These are phyloP conservation scores for Sprattus sprattus DNA, from an alignment of 2,113 vertebrate species.

Conservation along the genomic window DNA sequence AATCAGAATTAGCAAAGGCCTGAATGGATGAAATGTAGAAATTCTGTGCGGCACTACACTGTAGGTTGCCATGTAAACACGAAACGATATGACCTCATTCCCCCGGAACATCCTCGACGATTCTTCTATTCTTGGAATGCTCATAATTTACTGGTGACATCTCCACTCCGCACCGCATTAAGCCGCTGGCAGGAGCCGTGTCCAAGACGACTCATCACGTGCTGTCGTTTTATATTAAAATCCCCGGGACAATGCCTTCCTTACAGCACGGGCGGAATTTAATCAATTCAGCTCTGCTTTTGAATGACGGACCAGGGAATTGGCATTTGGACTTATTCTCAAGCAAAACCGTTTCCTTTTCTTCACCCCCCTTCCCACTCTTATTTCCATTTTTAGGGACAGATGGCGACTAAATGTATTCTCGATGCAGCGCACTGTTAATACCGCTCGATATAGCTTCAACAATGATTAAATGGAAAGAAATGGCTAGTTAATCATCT, in stretches of 20 bases:
- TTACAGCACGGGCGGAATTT: neutral
- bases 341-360: neutral
- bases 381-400: constrained; percentile 7
- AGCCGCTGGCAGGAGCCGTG: constrained; percentile 49
- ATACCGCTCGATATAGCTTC: neutral
- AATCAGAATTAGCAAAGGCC: neutral
- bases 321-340: constrained; percentile 14
- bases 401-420: constrained; percentile 1
- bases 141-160: constrained; percentile 60
- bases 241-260: constrained; percentile 6
- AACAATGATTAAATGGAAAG: neutral
- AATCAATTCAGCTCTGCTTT: constrained; percentile 16
- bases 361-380: neutral
- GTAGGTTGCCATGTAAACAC: constrained; percentile 13
- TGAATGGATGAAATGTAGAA: constrained; percentile 9
- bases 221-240: constrained; percentile 36
- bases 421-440: neutral
- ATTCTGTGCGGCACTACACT: neutral
- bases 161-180: constrained; percentile 61
- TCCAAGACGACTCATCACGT: constrained; percentile 61
- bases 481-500: constrained; percentile 1
- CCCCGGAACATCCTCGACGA: constrained; percentile 35
- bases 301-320: constrained; percentile 13
- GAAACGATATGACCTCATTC: constrained; percentile 29
- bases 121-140: constrained; percentile 61